Conservation (phyloP, 1,140 invertebrate genomes). For the Pemphigus obesinymphae region DNA sequence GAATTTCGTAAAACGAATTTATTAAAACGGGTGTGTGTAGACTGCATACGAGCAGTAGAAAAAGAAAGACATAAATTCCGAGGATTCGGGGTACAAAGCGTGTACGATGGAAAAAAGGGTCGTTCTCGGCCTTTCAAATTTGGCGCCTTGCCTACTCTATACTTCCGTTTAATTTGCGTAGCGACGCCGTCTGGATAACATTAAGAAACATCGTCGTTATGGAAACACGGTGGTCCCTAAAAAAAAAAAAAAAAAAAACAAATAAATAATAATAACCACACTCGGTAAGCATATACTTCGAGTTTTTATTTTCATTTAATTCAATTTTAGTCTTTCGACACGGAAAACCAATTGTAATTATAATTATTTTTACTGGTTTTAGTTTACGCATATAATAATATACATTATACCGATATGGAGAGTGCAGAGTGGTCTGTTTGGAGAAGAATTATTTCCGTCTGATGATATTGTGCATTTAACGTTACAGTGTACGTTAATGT, state of each 20-base stretch:
- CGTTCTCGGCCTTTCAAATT: neutral
- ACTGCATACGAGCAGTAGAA: neutral
- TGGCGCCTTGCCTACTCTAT: constrained; percentile 23
- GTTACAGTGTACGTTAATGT: neutral
- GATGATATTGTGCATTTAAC: too few relatives aligned
- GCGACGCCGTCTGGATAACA: constrained; percentile 34
- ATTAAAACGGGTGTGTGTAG: neutral
- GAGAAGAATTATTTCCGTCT: neutral
- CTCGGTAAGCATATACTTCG: neutral
- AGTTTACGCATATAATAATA: neutral
- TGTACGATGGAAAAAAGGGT: neutral
- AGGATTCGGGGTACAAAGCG: neutral
- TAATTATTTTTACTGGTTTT: neutral
- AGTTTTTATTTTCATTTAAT: too few relatives aligned
- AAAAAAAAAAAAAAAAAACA: neutral
- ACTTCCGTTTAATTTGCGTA: constrained; percentile 39
- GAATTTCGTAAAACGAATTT: neutral
- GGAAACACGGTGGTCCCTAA: neutral
- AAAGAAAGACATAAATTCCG: constrained; percentile 26
- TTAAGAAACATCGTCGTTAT: neutral
- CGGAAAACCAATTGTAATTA: neutral
- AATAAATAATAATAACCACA: neutral
- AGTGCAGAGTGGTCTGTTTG: neutral
- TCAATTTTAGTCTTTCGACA: too few relatives aligned
- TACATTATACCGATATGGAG: too few relatives aligned